These are phyloP conservation scores for Pseudeuparius sepicola DNA, from an alignment of 2,888 invertebrate species.

Conservation along the genomic window DNA sequence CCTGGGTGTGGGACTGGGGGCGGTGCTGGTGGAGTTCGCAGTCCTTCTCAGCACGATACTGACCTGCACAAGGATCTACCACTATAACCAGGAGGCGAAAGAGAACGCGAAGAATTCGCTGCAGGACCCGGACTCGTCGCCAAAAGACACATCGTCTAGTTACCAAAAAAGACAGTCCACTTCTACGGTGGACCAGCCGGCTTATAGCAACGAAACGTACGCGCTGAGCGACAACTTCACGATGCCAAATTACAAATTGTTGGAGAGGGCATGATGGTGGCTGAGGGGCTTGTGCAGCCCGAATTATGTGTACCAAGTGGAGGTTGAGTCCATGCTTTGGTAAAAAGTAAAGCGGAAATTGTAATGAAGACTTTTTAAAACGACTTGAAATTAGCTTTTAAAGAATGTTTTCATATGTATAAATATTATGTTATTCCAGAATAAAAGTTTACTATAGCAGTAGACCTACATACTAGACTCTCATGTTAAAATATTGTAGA, in stretches of 20 bases:
- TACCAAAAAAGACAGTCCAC: constrained; percentile 14
- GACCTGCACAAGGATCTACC: constrained; percentile 55
- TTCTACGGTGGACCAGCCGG: constrained; percentile 24
- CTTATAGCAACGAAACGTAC: constrained; percentile 36
- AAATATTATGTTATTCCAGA: too few relatives aligned
- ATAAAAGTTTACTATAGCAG: too few relatives aligned
- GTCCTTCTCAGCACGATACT: constrained; percentile 61
- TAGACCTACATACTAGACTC: too few relatives aligned
- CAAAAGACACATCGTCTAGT: constrained; percentile 20
- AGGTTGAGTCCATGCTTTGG: constrained; percentile 54
- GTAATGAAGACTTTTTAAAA: too few relatives aligned
- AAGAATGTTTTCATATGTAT: too few relatives aligned
- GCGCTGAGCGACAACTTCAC: constrained; percentile 34
- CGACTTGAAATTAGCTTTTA: too few relatives aligned
- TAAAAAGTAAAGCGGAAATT: too few relatives aligned
- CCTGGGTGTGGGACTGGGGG: constrained; percentile 52
- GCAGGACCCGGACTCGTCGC: constrained; percentile 17
- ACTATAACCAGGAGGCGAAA: constrained; percentile 41
- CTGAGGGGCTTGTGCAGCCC: constrained; percentile 30
- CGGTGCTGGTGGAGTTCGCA: constrained; percentile 63
- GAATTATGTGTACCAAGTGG: constrained; percentile 36
- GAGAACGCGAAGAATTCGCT: constrained; percentile 23
- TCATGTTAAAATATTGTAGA: too few relatives aligned
- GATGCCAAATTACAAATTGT: constrained; percentile 35
- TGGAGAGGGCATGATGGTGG: constrained; percentile 37